Evolutionary conservation across 1,140 invertebrate genomes (phyloP).

Genomic region (Drosophila navojoa): DNA sequence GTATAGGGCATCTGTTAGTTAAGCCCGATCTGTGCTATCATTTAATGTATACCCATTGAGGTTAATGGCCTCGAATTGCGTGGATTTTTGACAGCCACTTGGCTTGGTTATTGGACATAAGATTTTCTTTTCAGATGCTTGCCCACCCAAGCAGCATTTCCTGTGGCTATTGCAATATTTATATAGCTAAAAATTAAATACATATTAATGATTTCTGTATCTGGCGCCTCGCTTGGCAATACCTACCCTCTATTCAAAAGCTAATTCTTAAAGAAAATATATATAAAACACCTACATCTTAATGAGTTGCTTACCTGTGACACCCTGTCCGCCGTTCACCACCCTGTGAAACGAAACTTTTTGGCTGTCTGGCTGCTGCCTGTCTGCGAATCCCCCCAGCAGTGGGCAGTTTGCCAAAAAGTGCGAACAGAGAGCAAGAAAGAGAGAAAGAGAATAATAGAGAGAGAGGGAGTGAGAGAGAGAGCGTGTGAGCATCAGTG

Average conservation of each 20-base stretch:
- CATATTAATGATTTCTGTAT: too few relatives aligned
- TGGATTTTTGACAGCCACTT: conserved; percentile 66
- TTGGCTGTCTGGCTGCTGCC: conserved; percentile 47
- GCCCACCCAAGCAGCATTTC: conserved; percentile 18
- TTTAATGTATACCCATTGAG: not conserved
- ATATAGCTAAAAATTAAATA: too few relatives aligned
- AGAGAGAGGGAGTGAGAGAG: not conserved
- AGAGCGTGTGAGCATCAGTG: too few relatives aligned
- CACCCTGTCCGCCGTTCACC: conserved; percentile 18
- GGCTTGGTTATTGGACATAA: conserved; percentile 2
- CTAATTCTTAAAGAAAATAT: not conserved
- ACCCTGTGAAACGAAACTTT: conserved; percentile 64
- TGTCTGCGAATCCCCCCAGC: conserved; percentile 50
- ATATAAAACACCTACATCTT: too few relatives aligned
- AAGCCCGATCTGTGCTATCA: not conserved
- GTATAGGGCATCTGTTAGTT: too few relatives aligned
- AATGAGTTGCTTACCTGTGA: not conserved
- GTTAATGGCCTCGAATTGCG: not conserved
- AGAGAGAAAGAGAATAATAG: not conserved
- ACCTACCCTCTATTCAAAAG: conserved; percentile 6
- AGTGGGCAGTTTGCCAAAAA: conserved; percentile 55
- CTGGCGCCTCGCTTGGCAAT: too few relatives aligned
- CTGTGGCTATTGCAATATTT: too few relatives aligned
- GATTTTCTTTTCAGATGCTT: not conserved
- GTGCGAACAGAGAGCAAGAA: conserved; percentile 13